These are phyloP conservation scores for Tiliacea citrago DNA, from an alignment of 2,888 invertebrate genomes.

Conservation along the genomic window DNA sequence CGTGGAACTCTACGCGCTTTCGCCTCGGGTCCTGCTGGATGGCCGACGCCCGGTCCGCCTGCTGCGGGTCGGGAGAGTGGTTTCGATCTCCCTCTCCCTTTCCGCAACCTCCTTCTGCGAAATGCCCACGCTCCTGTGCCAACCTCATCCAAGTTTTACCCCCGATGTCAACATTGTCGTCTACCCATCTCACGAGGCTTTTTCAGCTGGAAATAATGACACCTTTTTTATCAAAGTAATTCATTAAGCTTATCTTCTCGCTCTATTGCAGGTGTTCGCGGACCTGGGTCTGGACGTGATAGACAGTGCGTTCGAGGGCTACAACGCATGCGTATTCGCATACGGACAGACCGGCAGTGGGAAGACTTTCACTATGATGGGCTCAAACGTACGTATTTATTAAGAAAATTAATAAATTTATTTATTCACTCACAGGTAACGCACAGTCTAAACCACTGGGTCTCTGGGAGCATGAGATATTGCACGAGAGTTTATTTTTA, in stretches of 20 bases:
- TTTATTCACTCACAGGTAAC: background rate
- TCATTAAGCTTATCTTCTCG: background rate
- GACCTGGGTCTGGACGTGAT: constrained; percentile 95
- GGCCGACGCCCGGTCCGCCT: no score
- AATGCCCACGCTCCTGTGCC: background rate
- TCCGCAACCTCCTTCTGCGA: no score
- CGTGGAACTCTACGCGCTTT: no score
- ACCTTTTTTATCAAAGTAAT: background rate
- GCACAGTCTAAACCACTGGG: background rate
- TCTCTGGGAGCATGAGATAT: no score
- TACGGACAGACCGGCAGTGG: constrained; percentile 98
- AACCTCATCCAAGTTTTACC: background rate
- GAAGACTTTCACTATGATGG: constrained; percentile 98
- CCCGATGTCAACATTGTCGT: background rate
- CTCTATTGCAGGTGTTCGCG: constrained; percentile 91
- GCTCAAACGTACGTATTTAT: constrained; percentile 91
- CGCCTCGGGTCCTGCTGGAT: no score
- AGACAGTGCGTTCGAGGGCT: constrained; percentile 95
- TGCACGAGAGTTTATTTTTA: background rate
- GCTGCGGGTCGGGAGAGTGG: no score
- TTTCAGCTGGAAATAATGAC: background rate
- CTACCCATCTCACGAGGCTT: background rate
- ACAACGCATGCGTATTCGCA: constrained; percentile 97
- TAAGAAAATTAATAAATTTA: background rate
- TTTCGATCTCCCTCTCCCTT: no score